Base-by-base conservation (phyloP, 2,113 vertebrate genomes). In the Gopherus flavomarginatus region DNA sequence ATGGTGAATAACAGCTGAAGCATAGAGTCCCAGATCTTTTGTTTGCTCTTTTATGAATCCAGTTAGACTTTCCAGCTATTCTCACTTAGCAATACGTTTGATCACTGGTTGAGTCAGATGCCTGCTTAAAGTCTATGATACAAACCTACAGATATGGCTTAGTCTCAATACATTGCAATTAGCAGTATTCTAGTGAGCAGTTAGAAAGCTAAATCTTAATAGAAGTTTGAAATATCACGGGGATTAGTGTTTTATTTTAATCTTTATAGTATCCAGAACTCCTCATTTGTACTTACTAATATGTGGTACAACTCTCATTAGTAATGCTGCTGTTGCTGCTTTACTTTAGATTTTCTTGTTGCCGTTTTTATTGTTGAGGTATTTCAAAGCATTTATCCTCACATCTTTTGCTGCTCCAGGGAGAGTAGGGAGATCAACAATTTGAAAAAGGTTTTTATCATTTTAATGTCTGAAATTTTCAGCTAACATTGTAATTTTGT, bases 401-500 rank as follows among this genome's bases (percentile, higher is more conserved):
- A 42, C 31, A 87, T 90, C 26, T 62, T 1, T 78, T 54, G 42
- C 7, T 80, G 31, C 88, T 94, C 85, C 79, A 77, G 91, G 86
- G 92, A 82, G 27, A 95, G 50, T 31, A 53, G 38, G 5, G 2
- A 82, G 83, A 94, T 62, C 42, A 94, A 92, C 94, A 89, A 29
- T 14, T 83, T 22, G 89, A 90, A 29, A 27, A 85, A 11, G 1
- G 3, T 81, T 26, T 87, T 79, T 87, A 35, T 59, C 86, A 38
- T 87, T 94, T 42, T 59, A 86, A 62, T 81, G 88, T 87, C 65
- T 86, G 81, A 88, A 94, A 88, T 91, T 88, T 85, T 53, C 22
- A 78, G 53, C 27, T 90, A 83, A 42, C 31, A 22, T 7, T 84
- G 16, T 91, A 95, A 78, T 91, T 95, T 96, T 95, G 38, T 90